These are phyloP conservation scores for Chionodraco myersi DNA, from an alignment of 2,113 vertebrate species.

Conservation along the genomic window DNA sequence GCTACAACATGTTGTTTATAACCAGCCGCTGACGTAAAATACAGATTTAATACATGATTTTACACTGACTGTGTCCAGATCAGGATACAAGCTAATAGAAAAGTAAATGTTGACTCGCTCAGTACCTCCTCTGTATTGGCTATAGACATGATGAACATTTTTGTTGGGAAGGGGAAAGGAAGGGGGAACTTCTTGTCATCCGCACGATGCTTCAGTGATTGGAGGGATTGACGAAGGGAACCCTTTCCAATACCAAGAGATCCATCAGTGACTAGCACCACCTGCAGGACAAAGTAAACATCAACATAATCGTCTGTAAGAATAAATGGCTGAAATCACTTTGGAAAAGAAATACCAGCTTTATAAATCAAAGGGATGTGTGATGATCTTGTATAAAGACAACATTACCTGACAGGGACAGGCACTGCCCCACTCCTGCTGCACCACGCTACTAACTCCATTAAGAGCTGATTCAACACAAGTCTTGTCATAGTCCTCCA, in stretches of 20 bases:
- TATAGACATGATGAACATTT: constrained; percentile 96
- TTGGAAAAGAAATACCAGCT: neutral
- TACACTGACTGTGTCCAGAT: neutral
- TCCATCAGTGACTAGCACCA: constrained; percentile 96
- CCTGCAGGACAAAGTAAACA: constrained; percentile 77
- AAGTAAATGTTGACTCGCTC: neutral
- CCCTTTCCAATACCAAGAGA: constrained; percentile 95
- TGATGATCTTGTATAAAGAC: neutral
- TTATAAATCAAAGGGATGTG: neutral
- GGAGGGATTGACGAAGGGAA: constrained; percentile 92
- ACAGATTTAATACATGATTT: neutral
- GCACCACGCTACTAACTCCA: constrained; percentile 94
- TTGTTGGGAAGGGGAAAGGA: constrained; percentile 95
- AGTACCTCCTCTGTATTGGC: constrained; percentile 96
- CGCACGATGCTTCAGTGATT: constrained; percentile 87
- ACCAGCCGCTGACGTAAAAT: neutral
- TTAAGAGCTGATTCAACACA: constrained; percentile 92
- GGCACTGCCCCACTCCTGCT: constrained; percentile 95
- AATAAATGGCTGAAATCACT: neutral
- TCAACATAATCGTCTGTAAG: constrained; percentile 13
- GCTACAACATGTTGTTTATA: neutral
- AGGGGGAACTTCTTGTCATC: constrained; percentile 95
- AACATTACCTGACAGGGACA: constrained; percentile 94
- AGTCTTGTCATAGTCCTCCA: constrained; percentile 99
- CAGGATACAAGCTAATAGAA: neutral